phyloP scores from a whole-genome alignment of 1,140 invertebrate species.

The Plectrocnemia conspersa region DNA sequence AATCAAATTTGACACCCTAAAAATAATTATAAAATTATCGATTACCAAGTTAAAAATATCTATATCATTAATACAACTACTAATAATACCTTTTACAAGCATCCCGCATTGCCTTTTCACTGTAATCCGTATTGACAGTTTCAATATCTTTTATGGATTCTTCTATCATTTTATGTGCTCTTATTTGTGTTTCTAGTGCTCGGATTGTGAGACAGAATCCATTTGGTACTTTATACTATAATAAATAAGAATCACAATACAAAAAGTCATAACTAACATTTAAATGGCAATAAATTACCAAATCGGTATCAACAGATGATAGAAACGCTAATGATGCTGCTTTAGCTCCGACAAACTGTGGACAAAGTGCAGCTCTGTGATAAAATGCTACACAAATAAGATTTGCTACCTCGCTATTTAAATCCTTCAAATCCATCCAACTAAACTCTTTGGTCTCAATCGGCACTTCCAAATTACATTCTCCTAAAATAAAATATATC shows the following conservation, averaged over 20 bases:
- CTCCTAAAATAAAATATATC: constrained; percentile 1
- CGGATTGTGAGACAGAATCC: constrained; percentile 59
- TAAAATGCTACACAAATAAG: constrained; percentile 46
- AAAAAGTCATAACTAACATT: too few relatives aligned
- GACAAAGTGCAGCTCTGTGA: constrained; percentile 44
- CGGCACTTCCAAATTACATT: neutral
- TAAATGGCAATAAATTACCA: too few relatives aligned
- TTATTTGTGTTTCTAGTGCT: constrained; percentile 54
- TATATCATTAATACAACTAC: neutral
- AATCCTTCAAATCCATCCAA: constrained; percentile 12
- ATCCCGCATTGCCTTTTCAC: constrained; percentile 41
- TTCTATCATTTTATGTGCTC: constrained; percentile 41
- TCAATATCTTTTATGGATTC: constrained; percentile 43
- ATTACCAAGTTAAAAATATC: constrained; percentile 2
- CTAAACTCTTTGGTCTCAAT: constrained; percentile 9
- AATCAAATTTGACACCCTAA: constrained; percentile 41
- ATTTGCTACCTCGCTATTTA: constrained; percentile 4
- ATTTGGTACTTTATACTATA: constrained; percentile 50
- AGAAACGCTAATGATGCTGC: constrained; percentile 64
- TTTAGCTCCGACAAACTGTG: constrained; percentile 64
- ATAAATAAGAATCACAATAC: constrained; percentile 31
- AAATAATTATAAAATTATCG: constrained; percentile 31
- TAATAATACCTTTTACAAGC: constrained; percentile 40
- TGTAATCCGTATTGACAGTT: constrained; percentile 40
- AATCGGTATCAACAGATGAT: constrained; percentile 44